Base-by-base conservation (phyloP, 2,113 vertebrate genomes). In the Phrynosoma blainvillii region DNA sequence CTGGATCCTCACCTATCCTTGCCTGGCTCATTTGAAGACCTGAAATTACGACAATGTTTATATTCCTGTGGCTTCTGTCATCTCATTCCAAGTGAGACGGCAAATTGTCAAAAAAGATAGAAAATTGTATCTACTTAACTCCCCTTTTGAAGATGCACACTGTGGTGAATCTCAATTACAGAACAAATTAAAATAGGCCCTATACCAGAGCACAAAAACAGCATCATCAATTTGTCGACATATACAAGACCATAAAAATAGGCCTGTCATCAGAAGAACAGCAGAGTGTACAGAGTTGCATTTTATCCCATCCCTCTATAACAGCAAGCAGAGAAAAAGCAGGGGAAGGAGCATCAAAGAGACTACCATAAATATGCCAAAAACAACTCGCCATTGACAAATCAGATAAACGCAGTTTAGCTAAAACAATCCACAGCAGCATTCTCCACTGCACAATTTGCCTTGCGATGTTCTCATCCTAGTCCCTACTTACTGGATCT, bases 31-130 rank as follows among this genome's bases (percentile, higher is more conserved):
- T 82, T 36, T 89, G 79, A 92, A 92, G 68, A 42, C 25, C 62
- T 27, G 5, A 2, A 1, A 4, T 84, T 76, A 91, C 84, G 88
- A 65, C 6, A 27, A 32, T 86, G 62, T 84, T 93, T 95, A 91
- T 91, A 80, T 89, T 91, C 84, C 87, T 84, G 84, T 80, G 78
- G 91, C 84, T 94, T 90, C 89, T 91, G 18, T 86, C 88, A 80
- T 88, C 18, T 84, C 85, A 87, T 88, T 59, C 78, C 71, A 76
- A 54, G 71, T 73, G 77, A 87, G 62, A 84, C 76, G 86, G 94
- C 91, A 94, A 88, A 88, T 84, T 85, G 85, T 94, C 91, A 88
- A 80, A 89, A 89, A 87, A 93, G 90, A 93, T 14, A 68, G 71
- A 87, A 92, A 92, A 91, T 88, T 42, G 77, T 40, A 87, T 84